Base-by-base conservation (phyloP, 2,797 vertebrate species). In the Jordanella pulchra region DNA sequence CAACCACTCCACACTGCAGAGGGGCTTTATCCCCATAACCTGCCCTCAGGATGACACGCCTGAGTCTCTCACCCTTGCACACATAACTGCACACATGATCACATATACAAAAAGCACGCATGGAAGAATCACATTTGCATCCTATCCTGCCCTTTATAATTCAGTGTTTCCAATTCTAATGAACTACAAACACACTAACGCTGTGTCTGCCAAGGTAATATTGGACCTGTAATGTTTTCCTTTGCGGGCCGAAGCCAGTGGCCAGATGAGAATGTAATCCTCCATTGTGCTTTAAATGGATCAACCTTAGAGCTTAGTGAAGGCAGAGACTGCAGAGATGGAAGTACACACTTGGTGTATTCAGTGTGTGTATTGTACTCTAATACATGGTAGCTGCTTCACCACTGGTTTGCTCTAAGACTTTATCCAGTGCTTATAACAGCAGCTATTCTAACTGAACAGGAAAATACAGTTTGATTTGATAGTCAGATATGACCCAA, bases 241-340 rank as follows among this genome's bases (percentile, higher is more conserved):
- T 75, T 61, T 76, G 68, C 68, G 69, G 74, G 47, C 86, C 83
- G 76, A 76, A 84, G 74, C 84, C 85, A 87, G 85, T 85, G 86
- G 84, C 88, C 87, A 86, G 88, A 90, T 91, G 89, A 84, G 83
- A 87, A 84, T 89, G 86, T 90, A 91, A 91, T 90, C 89, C 89
- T 84, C 75, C 77, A 86, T 89, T 92, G 89, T 90, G 88, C 88
- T 89, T 89, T 89, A 87, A 92, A 90, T 86, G 87, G 88, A 88
- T 92, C 86, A 90, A 88, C 85, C 84, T 86, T 82, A 82, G 76
- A 80, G 87, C 80, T 90, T 81, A 87, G 84, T 56, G 78, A 80
- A 83, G 83, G 74, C 83, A 30, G 79, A 86, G 68, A 73, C 71
- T 72, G 66, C 42, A 75, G 58, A 71, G 4, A 77, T 15, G 77